A percentile compares a stretch with the other conserved stretches of the same genome.
phyloP scores from a whole-genome alignment of 23 tunicate genomes.

The Trididemnum nubilum region DNA sequence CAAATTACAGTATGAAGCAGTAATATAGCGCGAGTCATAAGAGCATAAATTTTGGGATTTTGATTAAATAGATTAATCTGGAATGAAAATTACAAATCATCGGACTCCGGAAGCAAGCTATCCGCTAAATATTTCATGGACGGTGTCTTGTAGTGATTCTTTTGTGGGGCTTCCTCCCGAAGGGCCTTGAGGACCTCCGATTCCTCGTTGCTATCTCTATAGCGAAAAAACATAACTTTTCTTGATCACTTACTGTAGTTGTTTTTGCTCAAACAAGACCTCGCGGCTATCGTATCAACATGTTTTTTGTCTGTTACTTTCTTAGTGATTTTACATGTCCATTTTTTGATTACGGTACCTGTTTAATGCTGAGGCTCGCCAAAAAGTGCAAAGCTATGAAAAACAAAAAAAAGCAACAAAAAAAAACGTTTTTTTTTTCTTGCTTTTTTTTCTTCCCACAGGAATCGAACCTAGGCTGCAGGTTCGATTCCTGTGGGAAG shows the following conservation, averaged over 20 bases:
- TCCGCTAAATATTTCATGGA: constrained; percentile 76
- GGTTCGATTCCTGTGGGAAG: too few relatives aligned
- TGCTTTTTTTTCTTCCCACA: too few relatives aligned
- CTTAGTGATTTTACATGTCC: too few relatives aligned
- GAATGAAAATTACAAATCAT: constrained; percentile 40
- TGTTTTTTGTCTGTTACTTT: too few relatives aligned
- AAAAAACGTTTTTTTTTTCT: too few relatives aligned
- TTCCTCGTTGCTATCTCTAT: constrained; percentile 57
- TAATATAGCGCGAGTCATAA: neutral
- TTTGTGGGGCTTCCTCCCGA: constrained; percentile 58
- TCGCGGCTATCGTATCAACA: too few relatives aligned
- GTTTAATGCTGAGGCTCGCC: too few relatives aligned
- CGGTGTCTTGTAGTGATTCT: constrained; percentile 45
- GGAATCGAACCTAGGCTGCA: too few relatives aligned
- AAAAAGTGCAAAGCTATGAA: too few relatives aligned
- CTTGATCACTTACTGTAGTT: neutral
- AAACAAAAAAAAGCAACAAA: too few relatives aligned
- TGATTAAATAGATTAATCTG: neutral
- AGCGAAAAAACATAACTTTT: too few relatives aligned
- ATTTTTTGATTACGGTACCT: too few relatives aligned
- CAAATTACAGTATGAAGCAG: neutral
- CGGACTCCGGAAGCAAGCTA: constrained; percentile 67
- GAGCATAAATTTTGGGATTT: neutral
- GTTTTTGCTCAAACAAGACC: neutral
- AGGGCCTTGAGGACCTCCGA: constrained; percentile 82